Conservation (phyloP, 2,797 vertebrate species). For the Pantherophis vulpinus region DNA sequence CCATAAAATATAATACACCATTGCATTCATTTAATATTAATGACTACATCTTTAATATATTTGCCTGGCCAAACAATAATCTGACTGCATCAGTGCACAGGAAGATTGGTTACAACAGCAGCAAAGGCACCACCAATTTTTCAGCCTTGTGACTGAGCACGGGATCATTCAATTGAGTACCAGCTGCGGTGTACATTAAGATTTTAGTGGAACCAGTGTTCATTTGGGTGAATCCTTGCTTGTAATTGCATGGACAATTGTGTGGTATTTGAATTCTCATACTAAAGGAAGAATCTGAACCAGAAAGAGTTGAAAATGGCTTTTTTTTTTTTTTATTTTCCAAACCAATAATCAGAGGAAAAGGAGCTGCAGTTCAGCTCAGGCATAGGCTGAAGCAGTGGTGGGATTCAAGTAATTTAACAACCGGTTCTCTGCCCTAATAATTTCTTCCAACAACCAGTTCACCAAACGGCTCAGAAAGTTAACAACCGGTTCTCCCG, state of each 20-base stretch:
- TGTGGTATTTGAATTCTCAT: not conserved
- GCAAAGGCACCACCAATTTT: not conserved
- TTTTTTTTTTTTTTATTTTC: conserved; percentile 22
- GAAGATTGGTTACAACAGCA: not conserved
- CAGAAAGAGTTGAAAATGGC: conserved; percentile 12
- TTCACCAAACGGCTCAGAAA: too few species aligned
- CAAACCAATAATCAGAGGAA: not conserved
- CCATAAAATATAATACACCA: not conserved
- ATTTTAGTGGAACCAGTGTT: not conserved
- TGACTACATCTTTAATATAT: conserved; percentile 32
- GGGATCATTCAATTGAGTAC: not conserved
- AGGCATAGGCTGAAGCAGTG: not conserved
- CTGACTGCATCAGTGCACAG: not conserved
- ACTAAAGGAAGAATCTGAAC: not conserved
- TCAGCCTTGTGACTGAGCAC: not conserved
- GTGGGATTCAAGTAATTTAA: too few species aligned
- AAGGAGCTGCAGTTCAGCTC: conserved; percentile 9
- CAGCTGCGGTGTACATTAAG: not conserved
- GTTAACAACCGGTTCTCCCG: too few species aligned
- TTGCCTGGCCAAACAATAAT: not conserved
- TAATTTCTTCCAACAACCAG: too few species aligned
- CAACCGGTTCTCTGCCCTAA: too few species aligned
- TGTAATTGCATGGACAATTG: conserved; percentile 15
- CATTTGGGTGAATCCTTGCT: conserved; percentile 10
- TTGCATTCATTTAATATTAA: conserved; percentile 5